Conservation (phyloP, 2,113 vertebrate genomes). For the Turnix velox region DNA sequence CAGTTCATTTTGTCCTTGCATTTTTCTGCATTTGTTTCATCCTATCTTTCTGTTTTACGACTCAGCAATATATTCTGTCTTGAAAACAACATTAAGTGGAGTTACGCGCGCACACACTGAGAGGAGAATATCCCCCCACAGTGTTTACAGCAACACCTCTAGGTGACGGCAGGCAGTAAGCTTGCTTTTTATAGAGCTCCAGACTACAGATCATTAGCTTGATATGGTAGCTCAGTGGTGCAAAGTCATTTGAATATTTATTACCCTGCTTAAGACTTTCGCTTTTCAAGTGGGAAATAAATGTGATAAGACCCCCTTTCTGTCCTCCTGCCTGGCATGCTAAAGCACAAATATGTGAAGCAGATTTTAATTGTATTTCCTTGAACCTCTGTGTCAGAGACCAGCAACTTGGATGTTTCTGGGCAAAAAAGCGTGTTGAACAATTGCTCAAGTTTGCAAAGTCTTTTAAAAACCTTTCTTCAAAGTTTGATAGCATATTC, state of each 20-base stretch:
- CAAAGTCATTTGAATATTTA: conserved; percentile 65
- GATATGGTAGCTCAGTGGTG: conserved; percentile 69
- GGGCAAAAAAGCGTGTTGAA: conserved; percentile 15
- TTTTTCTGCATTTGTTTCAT: conserved; percentile 25
- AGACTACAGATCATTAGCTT: conserved; percentile 73
- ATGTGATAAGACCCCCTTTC: conserved; percentile 56
- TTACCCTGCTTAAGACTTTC: conserved; percentile 61
- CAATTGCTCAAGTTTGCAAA: conserved; percentile 16
- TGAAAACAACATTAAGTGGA: conserved; percentile 68
- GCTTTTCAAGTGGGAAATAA: conserved; percentile 71
- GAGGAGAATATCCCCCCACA: conserved; percentile 60
- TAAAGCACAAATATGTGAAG: conserved; percentile 41
- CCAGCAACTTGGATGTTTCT: background rate
- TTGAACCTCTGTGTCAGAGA: conserved; percentile 29
- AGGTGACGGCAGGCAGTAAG: conserved; percentile 68
- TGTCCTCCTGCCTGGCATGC: conserved; percentile 22
- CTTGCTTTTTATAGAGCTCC: conserved; percentile 68
- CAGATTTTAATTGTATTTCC: conserved; percentile 58
- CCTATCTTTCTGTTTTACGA: conserved; percentile 36
- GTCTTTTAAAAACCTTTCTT: background rate
- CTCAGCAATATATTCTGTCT: conserved; percentile 63
- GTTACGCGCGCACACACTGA: conserved; percentile 64
- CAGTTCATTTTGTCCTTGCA: background rate
- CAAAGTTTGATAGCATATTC: background rate
- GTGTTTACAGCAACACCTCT: conserved; percentile 72